phyloP scores from a whole-genome alignment of 35 echinoderm and acorn worm species.

The Apostichopus parvimensis region DNA sequence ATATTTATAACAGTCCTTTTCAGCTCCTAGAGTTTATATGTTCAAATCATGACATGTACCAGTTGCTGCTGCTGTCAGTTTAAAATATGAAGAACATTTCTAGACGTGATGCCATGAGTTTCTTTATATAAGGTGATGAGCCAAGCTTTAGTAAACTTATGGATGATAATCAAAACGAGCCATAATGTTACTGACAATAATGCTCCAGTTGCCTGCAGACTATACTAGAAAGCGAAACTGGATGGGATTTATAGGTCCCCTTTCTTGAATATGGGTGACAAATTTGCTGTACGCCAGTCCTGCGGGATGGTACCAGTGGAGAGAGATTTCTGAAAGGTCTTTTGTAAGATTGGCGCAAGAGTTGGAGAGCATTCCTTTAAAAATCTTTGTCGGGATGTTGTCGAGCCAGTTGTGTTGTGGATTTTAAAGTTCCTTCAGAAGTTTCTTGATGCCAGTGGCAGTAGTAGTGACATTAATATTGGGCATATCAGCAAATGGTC shows the following conservation, averaged over 20 bases:
- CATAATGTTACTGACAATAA: slow-evolving; percentile 16
- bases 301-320: not conserved
- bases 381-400: no score
- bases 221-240: not conserved
- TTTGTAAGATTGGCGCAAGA: not conserved
- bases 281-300: not conserved
- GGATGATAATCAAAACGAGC: not conserved
- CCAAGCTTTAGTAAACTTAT: not conserved
- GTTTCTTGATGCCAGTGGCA: no score
- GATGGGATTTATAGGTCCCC: not conserved
- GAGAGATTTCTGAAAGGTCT: not conserved
- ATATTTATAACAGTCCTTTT: not conserved
- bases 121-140: not conserved
- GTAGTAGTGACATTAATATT: no score
- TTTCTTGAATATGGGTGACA: not conserved
- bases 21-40: not conserved
- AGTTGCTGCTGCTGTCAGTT: not conserved
- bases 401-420: no score
- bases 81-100: not conserved
- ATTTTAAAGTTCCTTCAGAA: no score
- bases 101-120: not conserved
- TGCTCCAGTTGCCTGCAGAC: not conserved
- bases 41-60: not conserved
- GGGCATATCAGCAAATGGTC: no score
- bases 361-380: not conserved